phyloP scores from a whole-genome alignment of 1,140 invertebrate species.

The Anastrepha ludens region DNA sequence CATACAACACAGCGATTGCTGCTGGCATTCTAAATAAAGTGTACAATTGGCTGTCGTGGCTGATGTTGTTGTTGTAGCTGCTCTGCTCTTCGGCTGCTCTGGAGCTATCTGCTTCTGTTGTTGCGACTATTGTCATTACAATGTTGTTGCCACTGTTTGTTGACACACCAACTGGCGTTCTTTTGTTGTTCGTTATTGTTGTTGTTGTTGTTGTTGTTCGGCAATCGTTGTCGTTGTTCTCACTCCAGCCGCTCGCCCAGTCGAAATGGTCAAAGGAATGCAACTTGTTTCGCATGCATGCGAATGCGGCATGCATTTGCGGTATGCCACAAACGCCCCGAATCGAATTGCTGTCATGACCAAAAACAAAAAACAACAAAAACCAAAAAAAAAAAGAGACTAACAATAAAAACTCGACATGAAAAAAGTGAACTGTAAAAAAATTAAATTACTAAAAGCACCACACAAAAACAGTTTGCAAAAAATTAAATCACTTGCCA shows the following conservation, averaged over 20 bases:
- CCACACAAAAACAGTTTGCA: not conserved
- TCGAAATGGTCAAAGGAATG: constrained; percentile 73
- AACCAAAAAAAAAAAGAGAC: constrained; percentile 34
- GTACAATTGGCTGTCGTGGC: not conserved
- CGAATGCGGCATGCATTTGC: constrained; percentile 51
- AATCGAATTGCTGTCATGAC: constrained; percentile 32
- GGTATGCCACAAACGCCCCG: constrained; percentile 54
- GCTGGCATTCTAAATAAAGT: constrained; percentile 47
- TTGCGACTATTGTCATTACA: constrained; percentile 18
- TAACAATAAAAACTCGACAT: not conserved
- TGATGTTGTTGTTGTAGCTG: not conserved
- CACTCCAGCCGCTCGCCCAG: constrained; percentile 6
- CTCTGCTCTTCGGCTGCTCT: not conserved
- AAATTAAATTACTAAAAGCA: not conserved
- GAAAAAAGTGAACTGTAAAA: not conserved
- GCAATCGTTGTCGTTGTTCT: not conserved
- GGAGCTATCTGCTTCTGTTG: not conserved
- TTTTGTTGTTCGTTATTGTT: not conserved
- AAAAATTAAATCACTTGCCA: constrained; percentile 17
- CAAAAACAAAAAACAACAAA: constrained; percentile 39
- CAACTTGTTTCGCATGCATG: constrained; percentile 66
- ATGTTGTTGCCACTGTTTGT: constrained; percentile 19
- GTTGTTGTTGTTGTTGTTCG: not conserved
- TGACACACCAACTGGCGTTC: constrained; percentile 24
- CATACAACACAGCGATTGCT: not conserved